Base-by-base conservation (phyloP, 2,113 vertebrate species). In the Gnathonemus longibarbis region DNA sequence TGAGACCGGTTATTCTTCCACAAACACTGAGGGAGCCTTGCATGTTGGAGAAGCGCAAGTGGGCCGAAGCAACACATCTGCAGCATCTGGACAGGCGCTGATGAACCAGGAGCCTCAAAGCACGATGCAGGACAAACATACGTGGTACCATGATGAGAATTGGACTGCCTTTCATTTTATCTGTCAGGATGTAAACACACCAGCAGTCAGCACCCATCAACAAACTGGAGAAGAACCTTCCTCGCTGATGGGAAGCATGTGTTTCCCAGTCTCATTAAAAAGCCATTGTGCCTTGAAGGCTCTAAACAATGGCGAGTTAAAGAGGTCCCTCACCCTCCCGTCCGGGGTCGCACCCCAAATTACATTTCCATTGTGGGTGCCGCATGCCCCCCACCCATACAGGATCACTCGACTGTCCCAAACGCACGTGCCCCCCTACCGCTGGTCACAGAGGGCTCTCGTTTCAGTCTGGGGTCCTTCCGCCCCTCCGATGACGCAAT, bases 241-340 rank as follows among this genome's bases (percentile, higher is more conserved):
- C 88, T 88, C 88, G 92, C 53, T 90, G 89, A 92, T 87, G 89
- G 52, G 87, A 91, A 94, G 94, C 93, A 94, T 91, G 93, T 91
- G 91, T 91, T 92, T 92, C 56, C 92, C 90, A 50, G 87, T 66
- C 91, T 93, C 93, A 94, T 96, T 94, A 94, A 93, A 95, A 92
- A 93, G 77, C 89, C 52, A 94, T 94, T 91, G 89, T 24, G 42
- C 91, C 85, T 91, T 87, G 92, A 88, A 90, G 88, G 80, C 88
- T 86, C 91, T 89, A 91, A 94, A 95, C 92, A 94, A 94, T 94
- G 91, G 88, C 49, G 45, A 91, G 90, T 90, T 87, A 86, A 66
- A 91, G 88, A 87, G 89, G 88, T 85, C 42, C 88, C 53, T 89
- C 91, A 1, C 11, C 42, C 83, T 46, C 21, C 83, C 1, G 39